Base-by-base conservation (phyloP, 2,888 invertebrate genomes). In the Deladenus siricidicola region DNA sequence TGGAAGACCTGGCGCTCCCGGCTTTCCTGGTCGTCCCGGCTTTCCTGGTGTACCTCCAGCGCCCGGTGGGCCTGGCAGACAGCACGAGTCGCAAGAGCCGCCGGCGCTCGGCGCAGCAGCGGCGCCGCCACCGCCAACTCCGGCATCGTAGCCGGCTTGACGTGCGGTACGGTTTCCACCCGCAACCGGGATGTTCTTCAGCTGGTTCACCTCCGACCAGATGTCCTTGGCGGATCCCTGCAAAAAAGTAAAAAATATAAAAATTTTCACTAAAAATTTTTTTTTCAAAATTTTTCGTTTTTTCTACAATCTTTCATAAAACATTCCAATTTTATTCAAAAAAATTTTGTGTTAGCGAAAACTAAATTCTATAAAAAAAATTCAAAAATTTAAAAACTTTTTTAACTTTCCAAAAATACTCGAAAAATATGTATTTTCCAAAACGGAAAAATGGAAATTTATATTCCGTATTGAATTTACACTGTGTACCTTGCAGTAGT, bases 211-310 rank as follows among this genome's bases (percentile, higher is more conserved):
- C 61, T 76, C 76, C n/a, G 71, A 64, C 76, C 76, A 76, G 66
- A 76, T 76, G 65, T 76, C 75, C 56, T 74, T 73, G 54, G 76
- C 76, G 49, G 74, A 74, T 24, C 71, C 74, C 72, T 68, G 17
- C 3, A 59, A 51, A 26, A 10, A 10, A 14, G 8, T 17, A 10
- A 24, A 51, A 24, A 10, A 19, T 19, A 10, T 47, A 47, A 42
- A 10, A 42, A 42, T 42, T 10, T 14, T 42, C 10, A 14, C 10
- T 42, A 42, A 42, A n/a, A 10, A n/a, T n/a, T 14, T n/a, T 42
- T 42, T 42, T 42, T 10, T 14, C 42, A 14, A 42, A n/a, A 14
- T 42, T 14, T 14, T n/a, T 14, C n/a, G 42, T 14, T n/a, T 42
- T 42, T 42, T 42, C 10, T n/a, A 42, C 10, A 42, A n/a, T 42